phyloP scores from a whole-genome alignment of 2,888 invertebrate species.

The Cyclophora punctaria region DNA sequence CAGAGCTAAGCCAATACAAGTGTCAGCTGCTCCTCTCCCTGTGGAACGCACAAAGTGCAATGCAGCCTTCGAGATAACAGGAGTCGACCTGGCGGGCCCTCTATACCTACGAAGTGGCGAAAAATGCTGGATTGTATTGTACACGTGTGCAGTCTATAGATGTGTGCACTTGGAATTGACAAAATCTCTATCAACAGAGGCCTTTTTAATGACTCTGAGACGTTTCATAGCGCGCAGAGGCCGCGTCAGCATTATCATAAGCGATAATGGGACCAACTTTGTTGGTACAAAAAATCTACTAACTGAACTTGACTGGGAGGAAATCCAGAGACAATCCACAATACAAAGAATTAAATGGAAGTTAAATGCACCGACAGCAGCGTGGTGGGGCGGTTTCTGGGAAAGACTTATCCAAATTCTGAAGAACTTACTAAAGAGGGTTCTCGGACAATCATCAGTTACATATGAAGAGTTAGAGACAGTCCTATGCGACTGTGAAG shows the following conservation, averaged over 20 bases:
- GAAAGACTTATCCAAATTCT: constrained; percentile 17
- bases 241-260: constrained; percentile 1
- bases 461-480: no score
- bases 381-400: constrained; percentile 50
- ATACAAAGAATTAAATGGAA: constrained; percentile 21
- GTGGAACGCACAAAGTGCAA: background rate
- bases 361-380: constrained; percentile 41
- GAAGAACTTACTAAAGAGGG: constrained; percentile 34
- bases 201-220: constrained; percentile 1
- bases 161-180: constrained; percentile 4
- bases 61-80: constrained; percentile 2
- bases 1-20: background rate
- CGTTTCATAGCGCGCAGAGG: constrained; percentile 8
- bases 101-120: background rate
- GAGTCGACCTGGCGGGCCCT: constrained; percentile 5
- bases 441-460: constrained; percentile 13
- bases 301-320: constrained; percentile 1
- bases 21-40: constrained; percentile 1
- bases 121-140: constrained; percentile 7
- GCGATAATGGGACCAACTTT: constrained; percentile 8
- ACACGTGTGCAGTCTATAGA: constrained; percentile 3
- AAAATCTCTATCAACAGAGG: constrained; percentile 1
- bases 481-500: no score
- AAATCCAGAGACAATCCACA: background rate
- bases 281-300: background rate